Base-by-base conservation (phyloP, 2,113 vertebrate species). In the Panthera leo region DNA sequence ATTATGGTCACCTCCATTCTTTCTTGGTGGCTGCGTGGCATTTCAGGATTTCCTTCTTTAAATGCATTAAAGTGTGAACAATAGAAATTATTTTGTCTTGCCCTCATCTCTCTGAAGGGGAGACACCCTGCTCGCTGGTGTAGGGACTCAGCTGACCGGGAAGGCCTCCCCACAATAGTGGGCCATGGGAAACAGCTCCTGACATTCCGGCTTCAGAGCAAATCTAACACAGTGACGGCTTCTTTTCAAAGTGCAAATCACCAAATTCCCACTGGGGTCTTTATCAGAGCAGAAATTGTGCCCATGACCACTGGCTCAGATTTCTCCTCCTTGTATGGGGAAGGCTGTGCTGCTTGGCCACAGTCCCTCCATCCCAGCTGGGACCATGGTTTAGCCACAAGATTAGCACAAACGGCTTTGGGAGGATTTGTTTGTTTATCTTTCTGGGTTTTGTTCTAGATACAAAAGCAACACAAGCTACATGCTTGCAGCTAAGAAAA, bases 391-490 rank as follows among this genome's bases (percentile, higher is more conserved):
- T 79, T 42, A 94, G 88, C 67, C 71, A n/a, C 3, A 16, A 65
- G 71, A 95, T 86, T 58, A 89, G 83, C 1, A 27, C 27, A 2
- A 27, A 5, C 5, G 65, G 67, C 79, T 70, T 73, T 53, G 53
- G 61, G 91, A 82, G 93, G 93, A 71, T 68, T 70, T 70, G 25
- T 39, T 53, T 42, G 29, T 58, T 88, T 93, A 58, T 75, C 68
- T 92, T 90, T 55, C 79, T 42, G 78, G 83, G 23, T 94, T 97
- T 95, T 95, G 94, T 95, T 95, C 80, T 86, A 63, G 90, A 71
- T 67, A 79, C 80, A 96, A 94, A 94, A 90, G 80, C 67, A 61
- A 36, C 27, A 14, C n/a, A 27, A 78, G 70, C 73, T 78, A 42
- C 25, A 8, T 7, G 71, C 78, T 55, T 12, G 21, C 10, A 42